Evolutionary conservation across 1,140 invertebrate genomes (phyloP), one percentile per base, ranked within the genome.

Genomic region (Schlechtendalia chinensis): DNA sequence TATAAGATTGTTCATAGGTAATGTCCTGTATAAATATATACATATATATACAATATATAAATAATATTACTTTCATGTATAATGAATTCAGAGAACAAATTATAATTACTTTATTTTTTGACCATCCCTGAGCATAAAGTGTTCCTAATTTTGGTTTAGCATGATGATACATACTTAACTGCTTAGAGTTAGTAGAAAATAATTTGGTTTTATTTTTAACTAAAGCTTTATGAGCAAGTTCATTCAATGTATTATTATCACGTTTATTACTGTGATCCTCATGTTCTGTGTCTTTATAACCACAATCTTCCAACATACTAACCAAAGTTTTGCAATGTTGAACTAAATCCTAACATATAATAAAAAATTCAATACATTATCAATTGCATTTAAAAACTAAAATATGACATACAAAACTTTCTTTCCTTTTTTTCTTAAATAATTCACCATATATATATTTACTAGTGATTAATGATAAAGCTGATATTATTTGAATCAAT

Each of bases 401-500:
- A 59, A 0, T 32, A 29, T 29, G 17, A 53, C 69, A 10, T 54
- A 71, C 69, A 71, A 71, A 59, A 61, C 54, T 79, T 79, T 61
- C 74, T 61, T 79, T 27, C 14, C 47, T 61, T 50, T 63, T 79
- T 17, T 61, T 47, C 5, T 61, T 63, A 47, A 10, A 79, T 63
- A 79, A n/a, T 39, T 79, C 32, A 12, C 74, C 56, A 79, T 45
- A 79, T 17, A 77, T 19, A 47, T 59, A 77, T 61, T 77, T 77
- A 17, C 74, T 32, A 45, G 74, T 61, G 17, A 12, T 59, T 16
- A 77, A 61, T 45, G 74, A 77, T 77, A 77, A 19, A 61, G 29
- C 16, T 17, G 74, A 77, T 59, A 59, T 77, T 61, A 45, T 59
- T 61, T 45, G 53, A 10, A 77, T 61, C 6, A 77, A 59, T 10